phyloP scores from a whole-genome alignment of 2,888 invertebrate species.

The Zaprionus obscuricornis region DNA sequence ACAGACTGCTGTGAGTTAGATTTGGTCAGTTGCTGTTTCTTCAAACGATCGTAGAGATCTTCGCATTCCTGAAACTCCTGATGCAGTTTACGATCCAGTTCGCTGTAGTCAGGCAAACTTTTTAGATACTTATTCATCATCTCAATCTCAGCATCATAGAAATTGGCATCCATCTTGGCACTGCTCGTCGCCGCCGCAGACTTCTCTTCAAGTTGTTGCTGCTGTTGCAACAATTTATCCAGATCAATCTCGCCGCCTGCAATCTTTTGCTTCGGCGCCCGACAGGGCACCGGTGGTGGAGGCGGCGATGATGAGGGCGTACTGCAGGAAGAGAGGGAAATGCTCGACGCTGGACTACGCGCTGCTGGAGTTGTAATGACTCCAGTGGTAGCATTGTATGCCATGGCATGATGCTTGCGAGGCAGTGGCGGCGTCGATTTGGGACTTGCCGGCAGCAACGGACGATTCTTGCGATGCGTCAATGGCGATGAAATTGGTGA shows the following conservation, averaged over 20 bases:
- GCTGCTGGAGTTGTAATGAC: conserved; percentile 63
- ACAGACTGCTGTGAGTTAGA: conserved; percentile 81
- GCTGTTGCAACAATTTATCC: conserved; percentile 75
- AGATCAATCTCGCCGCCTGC: conserved; percentile 65
- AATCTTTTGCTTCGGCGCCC: conserved; percentile 75
- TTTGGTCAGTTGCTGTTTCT: conserved; percentile 79
- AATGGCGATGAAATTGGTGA: conserved; percentile 80
- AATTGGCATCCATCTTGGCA: conserved; percentile 80
- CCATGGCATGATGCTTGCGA: conserved; percentile 74
- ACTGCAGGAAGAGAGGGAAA: conserved; percentile 81
- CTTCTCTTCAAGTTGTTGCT: conserved; percentile 76
- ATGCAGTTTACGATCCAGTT: conserved; percentile 82
- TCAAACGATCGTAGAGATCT: conserved; percentile 82
- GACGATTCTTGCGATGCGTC: conserved; percentile 71
- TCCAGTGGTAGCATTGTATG: conserved; percentile 74
- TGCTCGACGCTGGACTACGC: conserved; percentile 80
- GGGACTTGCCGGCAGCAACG: conserved; percentile 70
- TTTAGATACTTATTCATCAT: conserved; percentile 84
- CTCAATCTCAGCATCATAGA: conserved; percentile 83
- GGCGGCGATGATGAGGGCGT: conserved; percentile 82
- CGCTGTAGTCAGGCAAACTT: conserved; percentile 83
- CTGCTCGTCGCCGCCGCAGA: conserved; percentile 70
- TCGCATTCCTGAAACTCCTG: conserved; percentile 83
- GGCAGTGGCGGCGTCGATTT: conserved; percentile 79
- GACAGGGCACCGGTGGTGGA: conserved; percentile 80